Evolutionary conservation across 2,888 invertebrate genomes (phyloP), one percentile per base, ranked within the genome.

Genomic region (Monopis laevigella): DNA sequence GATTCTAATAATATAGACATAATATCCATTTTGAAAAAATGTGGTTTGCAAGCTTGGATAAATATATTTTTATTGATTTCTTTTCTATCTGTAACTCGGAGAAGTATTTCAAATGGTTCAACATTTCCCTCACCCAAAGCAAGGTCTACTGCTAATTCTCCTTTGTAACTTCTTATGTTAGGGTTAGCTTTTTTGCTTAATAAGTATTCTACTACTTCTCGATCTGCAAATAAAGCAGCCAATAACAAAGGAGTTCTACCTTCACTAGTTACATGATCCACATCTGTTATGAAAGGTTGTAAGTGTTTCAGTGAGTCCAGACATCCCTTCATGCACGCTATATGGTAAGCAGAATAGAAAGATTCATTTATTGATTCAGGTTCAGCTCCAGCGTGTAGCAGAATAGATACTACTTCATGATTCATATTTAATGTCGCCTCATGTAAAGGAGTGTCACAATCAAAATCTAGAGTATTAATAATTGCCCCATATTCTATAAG

Each of bases 371-470:
- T 57, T 16, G 75, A 62, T 27, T 65, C 68, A 7, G 77, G 59
- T 43, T 71, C 58, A 1, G 80, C 81, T 39, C 78, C 82, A 17
- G 74, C 73, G 54, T 72, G 65, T 26, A 82, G 43, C 11, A 82
- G 53, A 1, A 63, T 42, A n/a, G 55, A 49, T 3, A 72, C 60
- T 10, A 69, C 62, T 24, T 65, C 59, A 48, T 59, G 51, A 44
- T 71, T 58, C 11, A 49, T 53, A 13, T 53, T 54, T 38, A 71
- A 46, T 17, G 71, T 70, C 12, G 81, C 74, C 51, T 80, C 75
- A 52, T 81, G 82, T 40, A 82, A 50, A 5, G 82, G 73, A 21
- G 80, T 78, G 38, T 82, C 81, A 11, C 80, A 78, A 54, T 82
- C 80, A 58, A 71, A 78, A 48, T 82, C 82, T 50, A 71, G 71